phyloP scores from a whole-genome alignment of 2,113 vertebrate species.

The Erinaceus europaeus region DNA sequence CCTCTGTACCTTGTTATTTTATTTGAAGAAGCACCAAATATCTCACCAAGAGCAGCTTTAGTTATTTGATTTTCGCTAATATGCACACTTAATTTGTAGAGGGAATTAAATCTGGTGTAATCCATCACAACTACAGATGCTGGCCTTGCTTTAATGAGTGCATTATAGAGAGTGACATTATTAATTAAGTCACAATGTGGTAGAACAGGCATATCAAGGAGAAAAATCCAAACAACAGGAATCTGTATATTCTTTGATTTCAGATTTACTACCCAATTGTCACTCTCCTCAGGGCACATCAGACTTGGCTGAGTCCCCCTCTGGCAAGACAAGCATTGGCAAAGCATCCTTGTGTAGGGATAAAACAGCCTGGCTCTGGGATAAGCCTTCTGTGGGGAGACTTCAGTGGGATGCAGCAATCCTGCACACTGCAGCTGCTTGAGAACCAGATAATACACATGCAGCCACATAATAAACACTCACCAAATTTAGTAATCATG shows the following conservation, averaged over 20 bases:
- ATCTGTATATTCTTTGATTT: not conserved
- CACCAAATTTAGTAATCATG: not conserved
- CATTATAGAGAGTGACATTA: not conserved
- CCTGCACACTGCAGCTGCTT: not conserved
- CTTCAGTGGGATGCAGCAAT: not conserved
- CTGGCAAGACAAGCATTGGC: not conserved
- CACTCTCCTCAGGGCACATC: not conserved
- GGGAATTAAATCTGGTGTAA: not conserved
- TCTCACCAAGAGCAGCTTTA: not conserved
- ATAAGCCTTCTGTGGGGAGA: not conserved
- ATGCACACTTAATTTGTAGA: not conserved
- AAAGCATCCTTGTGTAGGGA: not conserved
- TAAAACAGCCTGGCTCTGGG: not conserved
- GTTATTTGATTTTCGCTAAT: not conserved
- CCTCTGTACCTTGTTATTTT: not conserved
- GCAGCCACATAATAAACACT: not conserved
- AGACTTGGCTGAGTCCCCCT: not conserved
- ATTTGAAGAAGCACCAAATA: not conserved
- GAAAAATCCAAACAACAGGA: not conserved
- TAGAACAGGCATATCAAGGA: not conserved
- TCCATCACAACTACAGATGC: not conserved
- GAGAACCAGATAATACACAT: not conserved
- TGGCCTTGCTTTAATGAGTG: not conserved
- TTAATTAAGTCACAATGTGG: conserved; percentile 7
- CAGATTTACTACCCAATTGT: not conserved